Conservation (phyloP, 2,113 vertebrate genomes). For the Tapirus terrestris region DNA sequence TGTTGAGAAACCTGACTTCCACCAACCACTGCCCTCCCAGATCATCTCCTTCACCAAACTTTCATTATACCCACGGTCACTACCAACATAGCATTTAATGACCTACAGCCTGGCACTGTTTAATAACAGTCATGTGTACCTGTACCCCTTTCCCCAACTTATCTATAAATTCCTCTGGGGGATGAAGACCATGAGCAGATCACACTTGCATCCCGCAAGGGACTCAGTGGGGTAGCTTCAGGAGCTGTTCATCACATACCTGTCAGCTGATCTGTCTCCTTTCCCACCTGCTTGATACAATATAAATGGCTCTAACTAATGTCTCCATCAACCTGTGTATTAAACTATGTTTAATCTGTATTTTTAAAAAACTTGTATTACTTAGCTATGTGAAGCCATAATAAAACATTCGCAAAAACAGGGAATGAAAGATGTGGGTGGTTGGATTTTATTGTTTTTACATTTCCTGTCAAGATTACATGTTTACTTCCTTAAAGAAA, state of each 20-base stretch:
- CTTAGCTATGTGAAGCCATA: neutral
- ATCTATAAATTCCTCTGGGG: neutral
- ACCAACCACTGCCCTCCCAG: neutral
- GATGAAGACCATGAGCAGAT: neutral
- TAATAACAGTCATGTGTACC: neutral
- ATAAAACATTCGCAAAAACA: constrained; percentile 45
- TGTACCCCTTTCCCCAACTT: neutral
- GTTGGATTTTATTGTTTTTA: constrained; percentile 50
- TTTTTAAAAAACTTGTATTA: neutral
- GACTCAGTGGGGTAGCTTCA: neutral
- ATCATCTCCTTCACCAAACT: neutral
- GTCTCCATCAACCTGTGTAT: neutral
- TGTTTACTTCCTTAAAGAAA: constrained; percentile 64
- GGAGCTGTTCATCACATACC: neutral
- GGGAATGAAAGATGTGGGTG: constrained; percentile 27
- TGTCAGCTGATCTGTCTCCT: neutral
- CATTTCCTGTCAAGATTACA: constrained; percentile 59
- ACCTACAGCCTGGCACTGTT: neutral
- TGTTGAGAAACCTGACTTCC: neutral
- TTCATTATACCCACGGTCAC: neutral
- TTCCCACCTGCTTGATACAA: neutral
- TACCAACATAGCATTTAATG: neutral
- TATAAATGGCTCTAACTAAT: neutral
- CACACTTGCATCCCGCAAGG: neutral
- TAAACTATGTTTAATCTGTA: neutral